Evolutionary conservation across 1,140 invertebrate species (phyloP).

Genomic region (Proales similis): DNA sequence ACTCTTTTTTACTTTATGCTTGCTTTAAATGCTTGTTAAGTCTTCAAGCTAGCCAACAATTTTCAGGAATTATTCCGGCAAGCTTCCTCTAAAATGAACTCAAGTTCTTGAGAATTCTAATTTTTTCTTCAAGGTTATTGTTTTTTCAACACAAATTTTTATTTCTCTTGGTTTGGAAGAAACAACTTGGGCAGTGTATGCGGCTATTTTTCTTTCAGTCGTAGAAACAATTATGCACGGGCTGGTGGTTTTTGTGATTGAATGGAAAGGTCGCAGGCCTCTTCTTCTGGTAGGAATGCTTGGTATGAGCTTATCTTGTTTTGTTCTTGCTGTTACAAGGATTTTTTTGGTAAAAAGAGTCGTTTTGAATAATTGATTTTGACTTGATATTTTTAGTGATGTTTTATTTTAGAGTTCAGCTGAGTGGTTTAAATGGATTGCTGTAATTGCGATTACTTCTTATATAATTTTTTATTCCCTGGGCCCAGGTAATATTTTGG

Average conservation of each 20-base stretch:
- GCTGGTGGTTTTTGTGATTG: slow-evolving; percentile 55
- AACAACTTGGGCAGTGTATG: slow-evolving; percentile 59
- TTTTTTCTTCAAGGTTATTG: slow-evolving; percentile 62
- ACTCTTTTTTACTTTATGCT: no score
- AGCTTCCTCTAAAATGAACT: slow-evolving; percentile 43
- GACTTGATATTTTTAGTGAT: neutral
- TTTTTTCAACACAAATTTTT: slow-evolving; percentile 69
- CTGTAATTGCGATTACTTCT: slow-evolving; percentile 39
- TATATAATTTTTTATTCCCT: slow-evolving; percentile 51
- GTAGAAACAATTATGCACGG: slow-evolving; percentile 66
- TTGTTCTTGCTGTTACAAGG: slow-evolving; percentile 24
- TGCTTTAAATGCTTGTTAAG: neutral
- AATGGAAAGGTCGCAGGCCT: slow-evolving; percentile 41
- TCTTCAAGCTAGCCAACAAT: slow-evolving; percentile 59
- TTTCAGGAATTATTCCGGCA: slow-evolving; percentile 77
- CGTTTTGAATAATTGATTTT: no score
- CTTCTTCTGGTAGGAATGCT: slow-evolving; percentile 22
- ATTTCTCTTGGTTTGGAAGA: slow-evolving; percentile 58
- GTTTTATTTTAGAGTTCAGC: slow-evolving; percentile 8
- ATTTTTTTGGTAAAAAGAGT: slow-evolving; percentile 21
- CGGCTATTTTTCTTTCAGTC: slow-evolving; percentile 65
- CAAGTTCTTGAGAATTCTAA: neutral
- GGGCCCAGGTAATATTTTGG: slow-evolving; percentile 41
- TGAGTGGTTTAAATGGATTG: slow-evolving; percentile 26
- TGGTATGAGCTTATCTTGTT: slow-evolving; percentile 30